Evolutionary conservation across 2,888 invertebrate species (phyloP), one percentile per base, ranked within the genome.

Genomic region (Pollenia amentaria): DNA sequence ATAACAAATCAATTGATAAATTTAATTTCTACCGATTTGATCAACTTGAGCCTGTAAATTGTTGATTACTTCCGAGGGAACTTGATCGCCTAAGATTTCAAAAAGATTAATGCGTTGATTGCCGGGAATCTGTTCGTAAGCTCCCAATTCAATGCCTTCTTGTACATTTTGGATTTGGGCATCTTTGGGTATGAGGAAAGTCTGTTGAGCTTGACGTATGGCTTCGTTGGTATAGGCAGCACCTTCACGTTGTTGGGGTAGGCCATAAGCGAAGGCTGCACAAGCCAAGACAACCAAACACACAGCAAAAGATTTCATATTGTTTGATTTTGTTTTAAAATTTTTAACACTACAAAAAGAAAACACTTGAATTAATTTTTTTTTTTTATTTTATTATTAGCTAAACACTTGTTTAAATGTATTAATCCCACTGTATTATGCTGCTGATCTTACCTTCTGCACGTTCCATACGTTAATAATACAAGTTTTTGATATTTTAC

Each of bases 81-180:
- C 96, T 93, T 97, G 97, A 92, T 97, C 97, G 10, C 97, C 97
- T 81, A 97, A 94, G 90, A 97, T 97, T 93, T 97, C 96, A 92
- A 95, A 96, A n/a, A 97, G 94, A 93, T 97, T 96, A 93, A 97
- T 96, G 91, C 95, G 95, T 93, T 97, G 97, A 94, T 97, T 96
- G 87, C 96, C 97, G 90, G 97, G 97, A 90, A 97, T 97, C 88
- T 96, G 96, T 93, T 97, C 97, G 93, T 97, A 97, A 7, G 97
- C 97, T 4, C 97, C 97, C 90, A 97, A 93, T 93, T 97, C 97
- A 88, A 97, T 97, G 80, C 97, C 97, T 93, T 97, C 97, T 94
- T 97, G 96, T 90, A 96, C 96, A 93, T 97, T 97, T 93, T 97
- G 97, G 88, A 97, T 97, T 91, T 96, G 95, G 51, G 97, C 97